Evolutionary conservation across 2,888 invertebrate genomes (phyloP).

Genomic region (Cantharis flavilabris): DNA sequence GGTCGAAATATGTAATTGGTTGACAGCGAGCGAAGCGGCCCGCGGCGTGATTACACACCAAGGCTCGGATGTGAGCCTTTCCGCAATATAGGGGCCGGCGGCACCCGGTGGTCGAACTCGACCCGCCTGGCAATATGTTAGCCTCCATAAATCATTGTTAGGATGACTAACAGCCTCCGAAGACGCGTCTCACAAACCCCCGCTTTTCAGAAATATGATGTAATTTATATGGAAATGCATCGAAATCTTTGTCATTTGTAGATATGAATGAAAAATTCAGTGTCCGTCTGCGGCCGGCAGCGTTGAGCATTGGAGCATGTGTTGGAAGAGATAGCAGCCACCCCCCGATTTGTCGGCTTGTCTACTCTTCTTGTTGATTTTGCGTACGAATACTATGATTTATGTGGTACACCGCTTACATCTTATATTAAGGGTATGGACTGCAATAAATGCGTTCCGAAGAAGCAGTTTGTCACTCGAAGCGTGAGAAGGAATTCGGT

Average conservation of each 20-base stretch:
- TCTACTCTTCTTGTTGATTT: constrained; percentile 51
- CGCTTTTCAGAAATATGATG: constrained; percentile 57
- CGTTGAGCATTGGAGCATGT: constrained; percentile 43
- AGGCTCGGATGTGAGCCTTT: constrained; percentile 36
- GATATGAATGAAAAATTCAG: constrained; percentile 58
- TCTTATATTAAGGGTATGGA: constrained; percentile 37
- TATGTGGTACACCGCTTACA: constrained; percentile 32
- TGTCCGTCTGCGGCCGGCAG: constrained; percentile 48
- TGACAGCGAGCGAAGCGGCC: constrained; percentile 43
- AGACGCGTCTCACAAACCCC: constrained; percentile 51
- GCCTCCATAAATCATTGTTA: constrained; percentile 60
- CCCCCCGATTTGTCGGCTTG: constrained; percentile 51
- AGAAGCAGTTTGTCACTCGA: constrained; percentile 40
- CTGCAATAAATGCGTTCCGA: constrained; percentile 43
- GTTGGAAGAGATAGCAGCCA: constrained; percentile 47
- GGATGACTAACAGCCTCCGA: constrained; percentile 59
- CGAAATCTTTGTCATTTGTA: constrained; percentile 57
- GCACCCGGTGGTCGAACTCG: constrained; percentile 40
- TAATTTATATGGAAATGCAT: constrained; percentile 62
- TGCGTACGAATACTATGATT: constrained; percentile 43
- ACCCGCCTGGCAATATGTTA: constrained; percentile 57
- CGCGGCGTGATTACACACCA: constrained; percentile 40
- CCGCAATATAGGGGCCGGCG: constrained; percentile 41
- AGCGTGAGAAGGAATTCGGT: constrained; percentile 41
- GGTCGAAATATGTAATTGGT: constrained; percentile 54